phyloP scores from a whole-genome alignment of 2,888 invertebrate genomes.

The Trachelus iudaicus region DNA sequence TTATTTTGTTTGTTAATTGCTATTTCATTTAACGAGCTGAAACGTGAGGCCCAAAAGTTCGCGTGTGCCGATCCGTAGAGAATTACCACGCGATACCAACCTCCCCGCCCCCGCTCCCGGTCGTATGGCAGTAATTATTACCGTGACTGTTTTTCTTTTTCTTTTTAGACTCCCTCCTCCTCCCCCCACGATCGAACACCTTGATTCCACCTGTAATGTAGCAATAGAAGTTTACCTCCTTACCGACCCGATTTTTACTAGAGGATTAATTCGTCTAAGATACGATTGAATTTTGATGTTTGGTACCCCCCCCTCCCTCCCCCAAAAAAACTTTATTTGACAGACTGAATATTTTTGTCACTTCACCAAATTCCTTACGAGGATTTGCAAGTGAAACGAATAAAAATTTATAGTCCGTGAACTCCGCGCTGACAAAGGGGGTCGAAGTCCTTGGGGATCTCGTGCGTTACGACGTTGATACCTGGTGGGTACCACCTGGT shows the following conservation, averaged over 20 bases:
- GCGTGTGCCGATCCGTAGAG: background rate
- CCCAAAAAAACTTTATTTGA: no score
- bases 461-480: background rate
- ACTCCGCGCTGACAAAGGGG: background rate
- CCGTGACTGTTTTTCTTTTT: background rate
- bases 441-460: background rate
- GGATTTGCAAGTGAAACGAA: background rate
- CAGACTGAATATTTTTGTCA: background rate
- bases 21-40: background rate
- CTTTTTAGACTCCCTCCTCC: no score
- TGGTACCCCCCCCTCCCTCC: no score
- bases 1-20: background rate
- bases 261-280: background rate
- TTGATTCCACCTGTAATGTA: background rate
- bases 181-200: background rate
- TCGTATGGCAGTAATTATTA: background rate
- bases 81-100: background rate
- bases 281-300: background rate
- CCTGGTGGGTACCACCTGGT: background rate
- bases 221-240: background rate
- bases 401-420: background rate
- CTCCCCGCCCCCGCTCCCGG: no score
- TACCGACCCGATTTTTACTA: no score
- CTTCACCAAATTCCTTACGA: background rate
- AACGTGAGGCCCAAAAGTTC: background rate